Base-by-base conservation (phyloP, 2,888 invertebrate species). In the Dasypolia templi region DNA sequence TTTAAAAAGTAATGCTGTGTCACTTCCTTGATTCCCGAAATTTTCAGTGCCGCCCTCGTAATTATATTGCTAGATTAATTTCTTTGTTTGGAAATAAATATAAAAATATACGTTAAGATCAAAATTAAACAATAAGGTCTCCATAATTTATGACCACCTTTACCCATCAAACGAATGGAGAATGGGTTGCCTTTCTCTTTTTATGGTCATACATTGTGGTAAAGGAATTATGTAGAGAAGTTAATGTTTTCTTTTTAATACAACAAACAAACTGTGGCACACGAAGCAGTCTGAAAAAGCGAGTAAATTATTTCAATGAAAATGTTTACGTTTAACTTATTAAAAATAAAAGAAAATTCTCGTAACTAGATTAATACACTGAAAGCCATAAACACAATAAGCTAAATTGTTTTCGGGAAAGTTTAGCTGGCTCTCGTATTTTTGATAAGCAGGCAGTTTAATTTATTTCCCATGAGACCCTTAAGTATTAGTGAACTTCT, bases 171-270 rank as follows among this genome's bases (percentile, higher is more conserved):
- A 49, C 22, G 49, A 75, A 75, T 58, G 22, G 26, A 12, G 5
- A 56, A 75, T 32, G 49, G 17, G 42, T 32, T 12, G 12, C 6
- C 12, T 22, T 67, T 19, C n/a, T 32, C 32, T 12, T 42, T 49
- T 64, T 49, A 22, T 65, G 75, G 65, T 44, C 11, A 51, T 75
- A 58, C 65, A 35, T 14, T 42, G 26, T 14, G 42, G n/a, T 58
- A 66, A 44, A 75, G 1, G n/a, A 58, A 66, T 67, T 75, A 51
- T 14, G 3, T 29, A 12, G 29, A 74, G 67, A 51, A 49, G 58
- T 58, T 58, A 9, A 35, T 6, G 42, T 3, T 42, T 14, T 65
- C 42, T 56, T 46, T 42, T 74, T 26, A 49, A 74, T 32, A 74
- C 39, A n/a, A n/a, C n/a, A n/a, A 74, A 55, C 14, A 53, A 70